Percentiles rank a stretch among this genome's conserved stretches.
phyloP scores from a whole-genome alignment of 2,888 invertebrate genomes.

The Helobdella robusta region DNA sequence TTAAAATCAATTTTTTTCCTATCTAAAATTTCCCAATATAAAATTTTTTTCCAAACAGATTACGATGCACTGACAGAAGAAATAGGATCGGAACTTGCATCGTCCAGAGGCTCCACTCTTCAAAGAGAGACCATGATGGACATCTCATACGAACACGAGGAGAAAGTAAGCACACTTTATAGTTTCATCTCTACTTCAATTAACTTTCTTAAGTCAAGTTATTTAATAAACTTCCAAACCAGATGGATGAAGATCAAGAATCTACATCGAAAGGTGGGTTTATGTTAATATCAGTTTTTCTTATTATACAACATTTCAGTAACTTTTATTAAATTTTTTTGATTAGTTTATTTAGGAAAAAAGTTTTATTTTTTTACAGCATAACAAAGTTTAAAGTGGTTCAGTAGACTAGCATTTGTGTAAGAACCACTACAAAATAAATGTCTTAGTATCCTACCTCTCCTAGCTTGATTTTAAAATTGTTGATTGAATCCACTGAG shows the following conservation, averaged over 20 bases:
- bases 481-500: no score
- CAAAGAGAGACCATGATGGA: slow-evolving; percentile 57
- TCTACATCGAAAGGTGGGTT: not conserved
- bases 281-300: not conserved
- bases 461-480: no score
- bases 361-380: no score
- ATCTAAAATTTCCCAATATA: not conserved
- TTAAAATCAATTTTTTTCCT: not conserved
- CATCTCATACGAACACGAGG: slow-evolving; percentile 57
- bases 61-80: slow-evolving; percentile 61
- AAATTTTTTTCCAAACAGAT: slow-evolving; percentile 50
- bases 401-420: no score
- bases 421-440: no score
- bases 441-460: no score
- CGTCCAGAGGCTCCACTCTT: slow-evolving; percentile 58
- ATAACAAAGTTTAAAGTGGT: no score
- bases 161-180: no score
- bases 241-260: not conserved
- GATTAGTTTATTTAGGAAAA: no score
- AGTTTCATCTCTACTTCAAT: no score
- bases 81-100: slow-evolving; percentile 54
- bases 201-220: no score
- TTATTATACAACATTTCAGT: not conserved
- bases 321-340: no score
- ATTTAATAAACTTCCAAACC: not conserved